Conservation (phyloP, 2,797 vertebrate species). For the Rhyacichthys aspro region DNA sequence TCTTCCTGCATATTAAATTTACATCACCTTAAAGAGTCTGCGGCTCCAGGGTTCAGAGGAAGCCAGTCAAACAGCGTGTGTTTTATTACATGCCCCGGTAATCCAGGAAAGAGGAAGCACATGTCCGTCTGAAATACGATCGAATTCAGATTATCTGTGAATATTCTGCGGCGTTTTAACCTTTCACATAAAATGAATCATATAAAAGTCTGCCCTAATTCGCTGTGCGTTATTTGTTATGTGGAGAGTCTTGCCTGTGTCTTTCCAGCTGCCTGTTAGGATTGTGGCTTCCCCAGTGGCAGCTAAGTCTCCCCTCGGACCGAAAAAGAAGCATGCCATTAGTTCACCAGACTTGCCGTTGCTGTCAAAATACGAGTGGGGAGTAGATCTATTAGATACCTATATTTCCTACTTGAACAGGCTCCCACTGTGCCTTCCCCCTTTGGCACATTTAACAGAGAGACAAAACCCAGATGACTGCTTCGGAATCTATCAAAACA, state of each 20-base stretch:
- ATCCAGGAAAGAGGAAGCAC: constrained; percentile 80
- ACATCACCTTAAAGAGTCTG: constrained; percentile 62
- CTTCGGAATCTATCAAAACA: constrained; percentile 78
- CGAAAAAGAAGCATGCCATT: constrained; percentile 69
- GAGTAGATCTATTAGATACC: constrained; percentile 73
- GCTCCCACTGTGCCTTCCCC: constrained; percentile 59
- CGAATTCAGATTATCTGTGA: constrained; percentile 77
- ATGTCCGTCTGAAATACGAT: constrained; percentile 78
- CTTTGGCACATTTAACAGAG: constrained; percentile 69
- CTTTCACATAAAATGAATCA: constrained; percentile 71
- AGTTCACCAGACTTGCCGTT: constrained; percentile 70
- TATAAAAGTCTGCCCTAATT: constrained; percentile 71
- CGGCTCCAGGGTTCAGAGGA: constrained; percentile 71
- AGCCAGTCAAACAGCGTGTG: constrained; percentile 71
- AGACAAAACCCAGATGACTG: constrained; percentile 79
- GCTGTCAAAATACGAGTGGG: constrained; percentile 72
- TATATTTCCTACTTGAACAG: constrained; percentile 70
- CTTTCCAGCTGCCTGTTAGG: constrained; percentile 72
- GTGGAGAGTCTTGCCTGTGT: constrained; percentile 43
- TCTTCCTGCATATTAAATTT: constrained; percentile 56
- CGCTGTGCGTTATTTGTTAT: constrained; percentile 53
- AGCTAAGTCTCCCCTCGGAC: constrained; percentile 58
- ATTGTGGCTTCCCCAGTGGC: constrained; percentile 65
- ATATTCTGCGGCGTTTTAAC: constrained; percentile 71
- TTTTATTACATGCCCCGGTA: constrained; percentile 82